phyloP scores from a whole-genome alignment of 2,888 invertebrate species.

The Phanerotoma sp. region DNA sequence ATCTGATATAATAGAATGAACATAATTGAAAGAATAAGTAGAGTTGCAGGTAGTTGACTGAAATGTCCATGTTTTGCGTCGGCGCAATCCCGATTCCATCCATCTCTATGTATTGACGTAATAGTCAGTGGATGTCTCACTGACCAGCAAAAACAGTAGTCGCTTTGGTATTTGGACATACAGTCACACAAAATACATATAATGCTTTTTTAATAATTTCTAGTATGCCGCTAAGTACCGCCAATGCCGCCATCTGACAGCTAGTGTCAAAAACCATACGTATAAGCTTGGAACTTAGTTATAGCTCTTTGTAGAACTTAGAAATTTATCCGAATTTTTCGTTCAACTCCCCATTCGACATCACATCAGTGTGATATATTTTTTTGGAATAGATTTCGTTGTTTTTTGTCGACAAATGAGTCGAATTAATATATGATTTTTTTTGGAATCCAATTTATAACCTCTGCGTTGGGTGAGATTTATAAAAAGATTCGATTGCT shows the following conservation, averaged over 20 bases:
- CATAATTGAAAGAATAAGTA: not conserved
- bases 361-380: too few species aligned
- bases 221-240: conserved; percentile 13
- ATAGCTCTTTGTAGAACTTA: too few species aligned
- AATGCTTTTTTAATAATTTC: conserved; percentile 46
- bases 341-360: too few species aligned
- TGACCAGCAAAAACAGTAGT: conserved; percentile 42
- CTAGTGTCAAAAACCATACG: too few species aligned
- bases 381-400: too few species aligned
- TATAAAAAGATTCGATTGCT: not conserved
- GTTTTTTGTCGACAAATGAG: too few species aligned
- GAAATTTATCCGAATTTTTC: too few species aligned
- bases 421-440: too few species aligned
- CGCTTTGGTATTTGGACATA: conserved; percentile 33
- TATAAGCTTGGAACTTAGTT: too few species aligned
- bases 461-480: not conserved
- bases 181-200: conserved; percentile 55
- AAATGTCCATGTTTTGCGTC: conserved; percentile 42
- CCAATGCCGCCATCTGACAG: too few species aligned
- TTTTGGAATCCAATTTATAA: not conserved
- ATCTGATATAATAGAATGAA: too few species aligned
- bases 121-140: conserved; percentile 48
- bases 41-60: conserved; percentile 18
- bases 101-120: conserved; percentile 54
- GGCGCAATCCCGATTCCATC: conserved; percentile 51